These are phyloP conservation scores for Troilus luridus DNA, from an alignment of 2,888 invertebrate species.

Conservation along the genomic window DNA sequence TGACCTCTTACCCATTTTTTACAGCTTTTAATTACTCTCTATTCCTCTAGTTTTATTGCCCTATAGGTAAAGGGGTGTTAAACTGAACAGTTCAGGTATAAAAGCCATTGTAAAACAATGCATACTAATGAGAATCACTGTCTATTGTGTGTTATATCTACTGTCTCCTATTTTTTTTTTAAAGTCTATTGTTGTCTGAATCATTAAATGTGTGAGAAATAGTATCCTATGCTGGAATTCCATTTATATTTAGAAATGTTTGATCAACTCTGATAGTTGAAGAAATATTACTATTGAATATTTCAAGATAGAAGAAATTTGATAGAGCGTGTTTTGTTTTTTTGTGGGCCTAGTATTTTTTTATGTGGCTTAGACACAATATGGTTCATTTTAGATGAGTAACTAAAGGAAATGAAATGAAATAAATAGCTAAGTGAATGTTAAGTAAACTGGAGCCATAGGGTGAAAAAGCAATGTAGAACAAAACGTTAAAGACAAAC, in stretches of 20 bases:
- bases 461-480: too few relatives aligned
- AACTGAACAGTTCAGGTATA: constrained; percentile 18
- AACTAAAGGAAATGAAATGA: too few relatives aligned
- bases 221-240: background rate
- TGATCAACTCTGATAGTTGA: background rate
- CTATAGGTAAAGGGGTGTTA: constrained; percentile 30
- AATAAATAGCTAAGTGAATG: too few relatives aligned
- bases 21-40: constrained; percentile 31
- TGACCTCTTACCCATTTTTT: constrained; percentile 11
- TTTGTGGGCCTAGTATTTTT: too few relatives aligned
- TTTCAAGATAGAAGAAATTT: background rate
- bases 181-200: background rate
- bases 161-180: background rate
- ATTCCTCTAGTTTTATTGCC: constrained; percentile 3
- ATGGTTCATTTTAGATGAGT: too few relatives aligned
- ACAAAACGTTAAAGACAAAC: too few relatives aligned
- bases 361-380: too few relatives aligned
- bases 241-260: background rate
- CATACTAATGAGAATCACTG: constrained; percentile 24
- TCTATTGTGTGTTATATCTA: background rate
- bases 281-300: too few relatives aligned
- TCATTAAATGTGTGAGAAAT: background rate
- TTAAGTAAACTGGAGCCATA: too few relatives aligned
- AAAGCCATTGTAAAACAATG: constrained; percentile 10
- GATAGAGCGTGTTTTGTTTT: too few relatives aligned